phyloP scores from a whole-genome alignment of 1,140 invertebrate species.

The Scaptomyza graminum region DNA sequence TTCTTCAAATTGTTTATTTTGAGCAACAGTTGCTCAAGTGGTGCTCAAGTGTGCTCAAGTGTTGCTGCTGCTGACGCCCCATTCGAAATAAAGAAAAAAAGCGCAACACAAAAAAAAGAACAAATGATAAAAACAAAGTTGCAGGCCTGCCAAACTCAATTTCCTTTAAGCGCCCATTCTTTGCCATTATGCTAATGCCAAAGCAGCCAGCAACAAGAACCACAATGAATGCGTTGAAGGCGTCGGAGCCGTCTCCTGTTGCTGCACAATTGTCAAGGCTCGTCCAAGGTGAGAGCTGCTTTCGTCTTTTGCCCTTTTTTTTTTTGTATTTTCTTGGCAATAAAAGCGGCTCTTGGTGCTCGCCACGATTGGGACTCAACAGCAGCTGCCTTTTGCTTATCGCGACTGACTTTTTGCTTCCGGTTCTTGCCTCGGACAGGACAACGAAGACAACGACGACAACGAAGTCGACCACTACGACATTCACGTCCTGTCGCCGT shows the following conservation, averaged over 20 bases:
- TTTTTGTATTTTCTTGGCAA: conserved; percentile 29
- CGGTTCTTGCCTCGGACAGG: conserved; percentile 61
- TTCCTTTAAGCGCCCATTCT: conserved; percentile 36
- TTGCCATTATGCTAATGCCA: conserved; percentile 65
- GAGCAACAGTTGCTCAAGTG: conserved; percentile 65
- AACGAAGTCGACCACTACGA: background rate
- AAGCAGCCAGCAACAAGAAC: conserved; percentile 14
- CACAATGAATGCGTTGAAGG: conserved; percentile 10
- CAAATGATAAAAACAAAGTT: conserved; percentile 32
- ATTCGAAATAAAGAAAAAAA: conserved; percentile 10
- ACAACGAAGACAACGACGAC: conserved; percentile 14
- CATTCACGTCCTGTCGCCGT: conserved; percentile 26
- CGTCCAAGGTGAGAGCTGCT: conserved; percentile 42
- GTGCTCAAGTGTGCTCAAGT: conserved; percentile 57
- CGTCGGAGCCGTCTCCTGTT: conserved; percentile 46
- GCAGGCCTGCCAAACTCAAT: conserved; percentile 55
- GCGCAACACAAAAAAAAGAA: conserved; percentile 6
- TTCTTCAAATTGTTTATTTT: background rate
- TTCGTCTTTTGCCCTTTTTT: conserved; percentile 2
- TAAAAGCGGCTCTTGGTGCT: conserved; percentile 59
- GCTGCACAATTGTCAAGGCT: conserved; percentile 49
- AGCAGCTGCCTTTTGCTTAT: conserved; percentile 56
- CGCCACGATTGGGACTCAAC: conserved; percentile 28
- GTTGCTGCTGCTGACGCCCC: conserved; percentile 60
- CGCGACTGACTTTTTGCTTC: conserved; percentile 76